Percentiles rank a stretch among this genome's conserved stretches.
phyloP scores from a whole-genome alignment of 2,113 vertebrate species.

The Spermophilus dauricus region DNA sequence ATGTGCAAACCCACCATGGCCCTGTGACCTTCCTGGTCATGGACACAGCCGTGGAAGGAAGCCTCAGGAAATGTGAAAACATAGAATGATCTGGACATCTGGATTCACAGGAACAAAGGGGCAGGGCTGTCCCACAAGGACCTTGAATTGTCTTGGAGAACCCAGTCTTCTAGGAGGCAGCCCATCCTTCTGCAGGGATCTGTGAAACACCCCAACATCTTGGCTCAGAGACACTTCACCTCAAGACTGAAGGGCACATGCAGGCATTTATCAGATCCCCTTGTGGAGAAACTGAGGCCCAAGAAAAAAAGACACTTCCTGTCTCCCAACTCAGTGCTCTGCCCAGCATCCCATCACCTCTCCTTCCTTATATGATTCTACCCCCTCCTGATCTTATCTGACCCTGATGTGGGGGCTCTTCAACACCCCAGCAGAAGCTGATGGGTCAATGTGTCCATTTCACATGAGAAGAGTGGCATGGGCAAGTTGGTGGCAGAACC shows the following conservation, averaged over 20 bases:
- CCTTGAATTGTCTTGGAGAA: neutral
- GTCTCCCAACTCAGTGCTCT: neutral
- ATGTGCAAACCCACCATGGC: neutral
- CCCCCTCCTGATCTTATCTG: neutral
- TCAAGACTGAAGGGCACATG: accelerated
- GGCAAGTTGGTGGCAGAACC: neutral
- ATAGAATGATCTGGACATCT: neutral
- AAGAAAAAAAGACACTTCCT: neutral
- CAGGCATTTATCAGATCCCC: neutral
- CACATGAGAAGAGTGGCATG: neutral
- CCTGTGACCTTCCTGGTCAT: neutral
- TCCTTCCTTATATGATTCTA: neutral
- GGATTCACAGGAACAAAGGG: neutral
- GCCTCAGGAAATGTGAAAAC: neutral
- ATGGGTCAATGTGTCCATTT: neutral
- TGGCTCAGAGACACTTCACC: neutral
- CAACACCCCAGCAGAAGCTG: neutral
- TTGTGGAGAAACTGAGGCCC: conserved; percentile 13
- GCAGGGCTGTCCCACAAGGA: neutral
- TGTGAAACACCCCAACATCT: neutral
- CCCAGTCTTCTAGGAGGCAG: neutral
- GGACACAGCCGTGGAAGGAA: neutral
- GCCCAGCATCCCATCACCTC: neutral
- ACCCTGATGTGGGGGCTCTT: neutral
- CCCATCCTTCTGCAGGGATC: no score